Conservation (phyloP, 2,888 invertebrate genomes). For the Anoncus sp. region DNA sequence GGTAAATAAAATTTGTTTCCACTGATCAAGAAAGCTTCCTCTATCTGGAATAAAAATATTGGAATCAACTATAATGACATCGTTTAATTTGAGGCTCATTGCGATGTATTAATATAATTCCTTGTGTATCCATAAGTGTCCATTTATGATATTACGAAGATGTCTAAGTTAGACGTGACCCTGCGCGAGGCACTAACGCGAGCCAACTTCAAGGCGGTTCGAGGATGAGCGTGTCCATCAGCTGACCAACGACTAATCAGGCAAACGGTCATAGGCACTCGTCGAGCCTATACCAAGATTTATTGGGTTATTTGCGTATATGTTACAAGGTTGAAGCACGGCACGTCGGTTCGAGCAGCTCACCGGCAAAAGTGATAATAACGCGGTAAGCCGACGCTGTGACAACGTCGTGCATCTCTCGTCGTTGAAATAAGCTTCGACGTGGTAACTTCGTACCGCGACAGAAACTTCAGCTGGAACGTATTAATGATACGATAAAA, state of each 20-base stretch:
- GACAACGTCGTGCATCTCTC: background rate
- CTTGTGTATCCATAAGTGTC: background rate
- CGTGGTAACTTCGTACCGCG: background rate
- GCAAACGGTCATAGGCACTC: slow-evolving; percentile 17
- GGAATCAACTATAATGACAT: background rate
- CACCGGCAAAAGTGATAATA: slow-evolving; percentile 51
- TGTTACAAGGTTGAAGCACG: slow-evolving; percentile 78
- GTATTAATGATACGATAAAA: slow-evolving; percentile 23
- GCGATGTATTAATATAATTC: background rate
- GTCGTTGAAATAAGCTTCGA: slow-evolving; percentile 13
- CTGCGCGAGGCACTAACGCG: slow-evolving; percentile 7
- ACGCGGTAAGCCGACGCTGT: background rate
- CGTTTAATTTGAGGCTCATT: background rate
- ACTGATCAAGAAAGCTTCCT: too few species aligned
- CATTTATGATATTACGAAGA: background rate
- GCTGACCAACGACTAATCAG: slow-evolving; percentile 4
- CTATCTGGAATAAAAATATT: background rate
- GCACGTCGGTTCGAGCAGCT: slow-evolving; percentile 22
- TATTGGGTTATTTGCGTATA: slow-evolving; percentile 81
- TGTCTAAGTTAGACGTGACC: background rate
- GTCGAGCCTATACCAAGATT: slow-evolving; percentile 75
- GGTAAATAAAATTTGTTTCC: too few species aligned
- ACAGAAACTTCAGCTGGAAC: slow-evolving; percentile 12
- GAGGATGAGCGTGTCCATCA: slow-evolving; percentile 74
- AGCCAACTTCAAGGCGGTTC: slow-evolving; percentile 76